These are phyloP conservation scores for Nephrotoma flavescens DNA, from an alignment of 2,888 invertebrate species.

Conservation along the genomic window DNA sequence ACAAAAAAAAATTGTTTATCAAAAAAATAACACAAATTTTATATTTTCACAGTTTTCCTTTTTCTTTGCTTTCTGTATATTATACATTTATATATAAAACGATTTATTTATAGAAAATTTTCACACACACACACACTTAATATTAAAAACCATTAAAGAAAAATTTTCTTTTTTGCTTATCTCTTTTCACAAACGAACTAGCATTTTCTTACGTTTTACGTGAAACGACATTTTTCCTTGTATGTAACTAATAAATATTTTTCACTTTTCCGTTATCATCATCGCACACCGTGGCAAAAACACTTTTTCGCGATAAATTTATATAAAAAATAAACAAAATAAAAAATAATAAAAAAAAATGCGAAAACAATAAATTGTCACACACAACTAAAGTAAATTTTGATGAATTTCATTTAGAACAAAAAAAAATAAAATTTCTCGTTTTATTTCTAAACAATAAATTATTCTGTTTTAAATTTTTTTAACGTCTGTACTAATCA, in stretches of 20 bases:
- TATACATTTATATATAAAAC: neutral
- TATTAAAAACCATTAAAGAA: neutral
- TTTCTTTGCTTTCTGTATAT: neutral
- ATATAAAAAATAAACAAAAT: neutral
- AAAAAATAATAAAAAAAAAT: neutral
- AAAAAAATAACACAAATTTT: neutral
- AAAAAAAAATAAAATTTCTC: neutral
- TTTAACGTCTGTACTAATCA: neutral
- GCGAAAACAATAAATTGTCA: neutral
- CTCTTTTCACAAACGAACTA: neutral
- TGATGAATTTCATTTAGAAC: neutral
- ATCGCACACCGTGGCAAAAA: neutral
- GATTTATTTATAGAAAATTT: neutral
- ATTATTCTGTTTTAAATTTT: neutral
- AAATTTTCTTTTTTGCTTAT: neutral
- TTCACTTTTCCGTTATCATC: neutral
- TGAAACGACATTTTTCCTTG: neutral
- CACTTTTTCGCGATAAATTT: neutral
- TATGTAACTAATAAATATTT: neutral
- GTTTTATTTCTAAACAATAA: neutral
- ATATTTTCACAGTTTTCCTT: neutral
- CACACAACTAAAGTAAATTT: neutral
- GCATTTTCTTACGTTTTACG: neutral
- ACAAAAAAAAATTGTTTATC: neutral
- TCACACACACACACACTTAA: neutral